Conservation (phyloP, 2,113 vertebrate genomes). For the Bungarus multicinctus region DNA sequence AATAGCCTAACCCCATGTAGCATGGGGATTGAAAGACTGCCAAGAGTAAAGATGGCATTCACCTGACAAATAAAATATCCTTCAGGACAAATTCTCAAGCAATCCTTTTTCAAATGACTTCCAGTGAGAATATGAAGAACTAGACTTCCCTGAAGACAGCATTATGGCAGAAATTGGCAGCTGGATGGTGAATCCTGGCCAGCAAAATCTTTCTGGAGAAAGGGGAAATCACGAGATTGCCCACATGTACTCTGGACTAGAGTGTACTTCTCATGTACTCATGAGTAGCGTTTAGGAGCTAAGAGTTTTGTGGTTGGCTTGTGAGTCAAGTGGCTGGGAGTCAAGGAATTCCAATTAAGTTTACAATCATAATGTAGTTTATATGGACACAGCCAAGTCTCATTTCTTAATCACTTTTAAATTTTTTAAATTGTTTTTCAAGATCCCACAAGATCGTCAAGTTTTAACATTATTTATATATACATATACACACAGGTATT, state of each 20-base stretch:
- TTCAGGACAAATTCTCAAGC: slow-evolving; percentile 56
- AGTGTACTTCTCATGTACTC: no score
- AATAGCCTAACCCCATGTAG: slow-evolving; percentile 35
- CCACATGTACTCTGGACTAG: not conserved
- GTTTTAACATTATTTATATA: not conserved
- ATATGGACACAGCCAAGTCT: not conserved
- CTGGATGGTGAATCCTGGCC: not conserved
- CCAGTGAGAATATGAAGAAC: not conserved
- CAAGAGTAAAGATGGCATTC: slow-evolving; percentile 57
- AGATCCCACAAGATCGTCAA: not conserved
- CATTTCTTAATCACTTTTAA: not conserved
- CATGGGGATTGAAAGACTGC: slow-evolving; percentile 51
- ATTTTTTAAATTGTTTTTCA: not conserved
- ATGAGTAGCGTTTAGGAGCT: not conserved
- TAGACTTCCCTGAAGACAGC: not conserved
- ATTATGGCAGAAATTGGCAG: not conserved
- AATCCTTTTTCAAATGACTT: not conserved
- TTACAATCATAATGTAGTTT: not conserved
- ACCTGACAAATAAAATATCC: slow-evolving; percentile 57
- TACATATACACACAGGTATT: not conserved
- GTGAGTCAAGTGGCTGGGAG: not conserved
- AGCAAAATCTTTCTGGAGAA: not conserved
- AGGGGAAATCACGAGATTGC: not conserved
- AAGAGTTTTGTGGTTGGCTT: not conserved
- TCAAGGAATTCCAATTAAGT: no score